phyloP scores from a whole-genome alignment of 2,113 vertebrate genomes.

The Stegastes partitus region DNA sequence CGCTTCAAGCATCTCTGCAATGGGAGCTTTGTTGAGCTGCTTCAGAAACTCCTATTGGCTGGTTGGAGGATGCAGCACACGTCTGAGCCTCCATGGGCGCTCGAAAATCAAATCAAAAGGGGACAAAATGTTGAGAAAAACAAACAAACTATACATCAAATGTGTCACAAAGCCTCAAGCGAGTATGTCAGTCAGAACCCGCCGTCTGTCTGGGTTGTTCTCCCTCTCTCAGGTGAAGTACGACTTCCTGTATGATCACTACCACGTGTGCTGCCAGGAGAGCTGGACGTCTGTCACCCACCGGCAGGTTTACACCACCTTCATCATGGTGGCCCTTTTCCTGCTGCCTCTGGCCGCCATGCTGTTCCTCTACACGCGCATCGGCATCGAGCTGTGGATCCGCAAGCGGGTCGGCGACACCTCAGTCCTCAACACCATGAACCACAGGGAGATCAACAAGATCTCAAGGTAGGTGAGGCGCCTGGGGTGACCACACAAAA shows the following conservation, averaged over 20 bases:
- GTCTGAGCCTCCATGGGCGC: no score
- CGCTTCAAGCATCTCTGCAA: no score
- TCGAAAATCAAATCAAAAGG: no score
- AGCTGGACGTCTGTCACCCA: constrained; percentile 81
- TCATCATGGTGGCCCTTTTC: constrained; percentile 89
- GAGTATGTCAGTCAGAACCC: neutral
- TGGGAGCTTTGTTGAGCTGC: no score
- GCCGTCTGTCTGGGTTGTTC: neutral
- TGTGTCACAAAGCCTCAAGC: neutral
- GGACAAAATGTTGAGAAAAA: no score
- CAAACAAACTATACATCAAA: no score
- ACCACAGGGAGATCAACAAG: constrained; percentile 86
- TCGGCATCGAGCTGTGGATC: constrained; percentile 87
- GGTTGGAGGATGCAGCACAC: no score
- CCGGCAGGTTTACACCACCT: constrained; percentile 85
- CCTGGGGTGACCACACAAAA: no score
- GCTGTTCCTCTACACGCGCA: constrained; percentile 87
- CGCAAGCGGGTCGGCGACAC: constrained; percentile 87
- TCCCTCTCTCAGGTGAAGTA: constrained; percentile 85
- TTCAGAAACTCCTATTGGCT: no score
- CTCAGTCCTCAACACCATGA: constrained; percentile 86
- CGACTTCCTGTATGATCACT: constrained; percentile 87
- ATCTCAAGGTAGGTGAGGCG: constrained; percentile 80
- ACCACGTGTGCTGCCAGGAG: constrained; percentile 89
- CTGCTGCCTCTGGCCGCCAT: constrained; percentile 85